Evolutionary conservation across 2,113 vertebrate genomes (phyloP).

Genomic region (Procavia capensis): DNA sequence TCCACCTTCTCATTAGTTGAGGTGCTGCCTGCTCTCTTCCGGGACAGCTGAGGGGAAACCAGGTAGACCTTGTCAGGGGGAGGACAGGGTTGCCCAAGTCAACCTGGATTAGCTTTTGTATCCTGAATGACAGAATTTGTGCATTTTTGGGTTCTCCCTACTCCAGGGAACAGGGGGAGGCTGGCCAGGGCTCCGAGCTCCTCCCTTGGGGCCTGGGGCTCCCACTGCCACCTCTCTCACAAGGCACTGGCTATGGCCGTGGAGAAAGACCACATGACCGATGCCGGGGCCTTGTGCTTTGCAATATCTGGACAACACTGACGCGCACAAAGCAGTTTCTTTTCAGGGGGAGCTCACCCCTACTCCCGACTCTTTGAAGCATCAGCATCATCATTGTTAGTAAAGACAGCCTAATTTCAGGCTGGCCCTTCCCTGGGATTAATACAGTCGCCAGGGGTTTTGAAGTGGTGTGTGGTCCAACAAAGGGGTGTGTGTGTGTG

Average conservation of each 20-base stretch:
- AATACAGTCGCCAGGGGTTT: background rate
- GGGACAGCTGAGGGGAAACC: background rate
- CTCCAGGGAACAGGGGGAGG: background rate
- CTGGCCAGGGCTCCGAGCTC: background rate
- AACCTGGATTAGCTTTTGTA: background rate
- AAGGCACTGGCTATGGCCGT: background rate
- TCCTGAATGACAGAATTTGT: background rate
- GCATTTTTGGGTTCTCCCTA: background rate
- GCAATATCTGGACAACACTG: background rate
- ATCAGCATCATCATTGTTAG: background rate
- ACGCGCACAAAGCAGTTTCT: background rate
- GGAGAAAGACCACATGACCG: background rate
- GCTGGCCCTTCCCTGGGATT: constrained; percentile 24
- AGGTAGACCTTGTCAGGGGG: background rate
- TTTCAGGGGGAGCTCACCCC: background rate
- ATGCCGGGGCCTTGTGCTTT: background rate
- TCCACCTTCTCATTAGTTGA: background rate
- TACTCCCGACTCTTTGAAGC: background rate
- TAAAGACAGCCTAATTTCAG: constrained; percentile 1
- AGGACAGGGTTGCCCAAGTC: background rate
- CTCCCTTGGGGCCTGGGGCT: background rate
- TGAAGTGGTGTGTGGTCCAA: constrained; percentile 63
- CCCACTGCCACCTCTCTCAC: background rate
- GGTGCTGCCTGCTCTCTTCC: background rate
- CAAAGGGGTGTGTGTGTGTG: background rate